phyloP scores from a whole-genome alignment of 2,797 vertebrate species.

The Nasua narica region DNA sequence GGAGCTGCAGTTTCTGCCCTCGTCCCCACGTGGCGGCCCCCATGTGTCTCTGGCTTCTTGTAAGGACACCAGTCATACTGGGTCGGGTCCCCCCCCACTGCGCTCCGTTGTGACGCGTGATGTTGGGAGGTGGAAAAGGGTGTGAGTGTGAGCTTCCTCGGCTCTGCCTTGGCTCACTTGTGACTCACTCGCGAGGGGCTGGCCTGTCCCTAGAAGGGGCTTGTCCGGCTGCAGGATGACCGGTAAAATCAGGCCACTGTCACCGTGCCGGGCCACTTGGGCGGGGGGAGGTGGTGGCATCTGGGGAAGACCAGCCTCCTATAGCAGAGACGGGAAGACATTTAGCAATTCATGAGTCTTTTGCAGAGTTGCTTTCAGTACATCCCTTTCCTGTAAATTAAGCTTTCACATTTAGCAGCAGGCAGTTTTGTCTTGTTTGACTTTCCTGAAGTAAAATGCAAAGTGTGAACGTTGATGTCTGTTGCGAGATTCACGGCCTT shows the following conservation, averaged over 20 bases:
- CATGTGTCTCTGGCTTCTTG: background rate
- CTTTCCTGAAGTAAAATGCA: background rate
- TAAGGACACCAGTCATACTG: background rate
- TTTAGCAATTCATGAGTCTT: background rate
- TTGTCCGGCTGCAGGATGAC: background rate
- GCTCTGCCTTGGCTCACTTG: background rate
- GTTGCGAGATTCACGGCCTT: no score
- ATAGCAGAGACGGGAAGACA: background rate
- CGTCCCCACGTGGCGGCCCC: accelerated
- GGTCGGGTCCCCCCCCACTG: accelerated
- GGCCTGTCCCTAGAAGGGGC: background rate
- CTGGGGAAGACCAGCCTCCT: background rate
- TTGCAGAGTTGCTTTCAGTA: background rate
- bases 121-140: no score
- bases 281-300: background rate
- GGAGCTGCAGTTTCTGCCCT: no score
- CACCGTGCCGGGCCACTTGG: accelerated
- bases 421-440: background rate
- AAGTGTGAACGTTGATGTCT: background rate
- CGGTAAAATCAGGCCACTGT: background rate
- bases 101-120: background rate
- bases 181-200: background rate
- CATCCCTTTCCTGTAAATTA: background rate
- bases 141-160: background rate
- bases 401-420: background rate